A percentile compares a stretch with the other conserved stretches of the same genome.
These are phyloP conservation scores for Melanargia galathea DNA, from an alignment of 2,888 invertebrate species.

Conservation along the genomic window DNA sequence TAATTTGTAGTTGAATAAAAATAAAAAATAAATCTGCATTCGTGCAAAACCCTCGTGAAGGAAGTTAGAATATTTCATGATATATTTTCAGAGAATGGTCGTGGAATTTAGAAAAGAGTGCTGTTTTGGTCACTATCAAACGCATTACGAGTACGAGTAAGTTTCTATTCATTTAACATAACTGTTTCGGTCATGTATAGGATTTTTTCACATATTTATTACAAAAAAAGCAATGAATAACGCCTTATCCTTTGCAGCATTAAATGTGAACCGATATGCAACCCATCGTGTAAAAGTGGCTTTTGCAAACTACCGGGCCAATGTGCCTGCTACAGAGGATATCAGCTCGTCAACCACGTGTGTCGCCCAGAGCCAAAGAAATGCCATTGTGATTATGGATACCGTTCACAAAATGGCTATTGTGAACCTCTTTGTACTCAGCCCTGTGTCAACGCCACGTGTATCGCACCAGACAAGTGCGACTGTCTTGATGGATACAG, in stretches of 20 bases:
- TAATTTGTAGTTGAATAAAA: too few species aligned
- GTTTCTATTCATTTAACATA: neutral
- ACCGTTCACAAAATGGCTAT: constrained; percentile 42
- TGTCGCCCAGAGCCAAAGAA: constrained; percentile 49
- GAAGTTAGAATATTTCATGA: neutral
- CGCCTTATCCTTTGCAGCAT: constrained; percentile 40
- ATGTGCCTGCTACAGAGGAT: constrained; percentile 47
- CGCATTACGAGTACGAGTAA: neutral
- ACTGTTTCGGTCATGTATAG: too few species aligned
- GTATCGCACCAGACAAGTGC: constrained; percentile 73
- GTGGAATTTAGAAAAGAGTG: constrained; percentile 32
- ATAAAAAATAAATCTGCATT: too few species aligned
- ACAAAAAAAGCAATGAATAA: neutral
- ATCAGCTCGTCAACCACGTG: constrained; percentile 24
- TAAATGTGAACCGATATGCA: constrained; percentile 51
- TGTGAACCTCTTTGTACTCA: constrained; percentile 63
- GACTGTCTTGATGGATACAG: constrained; percentile 67
- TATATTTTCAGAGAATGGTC: constrained; percentile 10
- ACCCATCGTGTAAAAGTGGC: constrained; percentile 50
- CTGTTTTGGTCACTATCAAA: constrained; percentile 41
- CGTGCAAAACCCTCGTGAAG: too few species aligned
- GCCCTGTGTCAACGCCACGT: constrained; percentile 74
- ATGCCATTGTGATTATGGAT: constrained; percentile 56
- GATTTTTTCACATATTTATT: too few species aligned
- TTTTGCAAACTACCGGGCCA: constrained; percentile 45